Base-by-base conservation (phyloP, 2,113 vertebrate genomes). In the Bufo bufo region DNA sequence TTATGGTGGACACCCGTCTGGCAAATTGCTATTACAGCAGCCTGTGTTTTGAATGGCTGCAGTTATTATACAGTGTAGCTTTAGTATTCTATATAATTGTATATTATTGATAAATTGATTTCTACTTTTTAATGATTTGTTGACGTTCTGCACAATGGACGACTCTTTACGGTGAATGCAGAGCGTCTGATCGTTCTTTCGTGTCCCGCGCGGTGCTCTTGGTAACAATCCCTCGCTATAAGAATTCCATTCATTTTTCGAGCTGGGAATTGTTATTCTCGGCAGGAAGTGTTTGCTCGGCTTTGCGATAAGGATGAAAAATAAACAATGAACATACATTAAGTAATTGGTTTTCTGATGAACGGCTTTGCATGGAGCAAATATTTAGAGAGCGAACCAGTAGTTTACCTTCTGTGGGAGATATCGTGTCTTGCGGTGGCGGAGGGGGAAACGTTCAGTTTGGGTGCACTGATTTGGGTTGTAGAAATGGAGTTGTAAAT, bases 291-390 rank as follows among this genome's bases (percentile, higher is more conserved):
- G 45, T 77, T 77, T 86, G 61, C 54, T 33, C 23, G n/a, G n/a
- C 33, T 84, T 33, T 52, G 65, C 9, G 66, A 84, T 84, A 72
- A 69, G 65, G 50, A 84, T 52, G 23, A 56, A 52, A 58, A 86
- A 78, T 50, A 77, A 77, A 63, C 84, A 77, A 75, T 23, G 33
- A 77, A 23, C 74, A 78, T 47, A 49, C 72, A 49, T 50, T 78
- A 52, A 77, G 84, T 77, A 63, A 86, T 86, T 85, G 84, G 69
- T 61, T 86, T 86, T 59, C 11, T 65, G 84, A 78, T 61, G 69
- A 86, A 78, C 56, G 43, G 7, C 74, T 71, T n/a, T 58, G 74
- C 47, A 20, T 43, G 47, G 3, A 13, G 56, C 58, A 86, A 86
- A 86, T 86, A 77, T 63, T 77, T 77, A 77, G 4, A 43, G 65